These are phyloP conservation scores for Papilio machaon DNA, from an alignment of 1,140 invertebrate species.

Conservation along the genomic window DNA sequence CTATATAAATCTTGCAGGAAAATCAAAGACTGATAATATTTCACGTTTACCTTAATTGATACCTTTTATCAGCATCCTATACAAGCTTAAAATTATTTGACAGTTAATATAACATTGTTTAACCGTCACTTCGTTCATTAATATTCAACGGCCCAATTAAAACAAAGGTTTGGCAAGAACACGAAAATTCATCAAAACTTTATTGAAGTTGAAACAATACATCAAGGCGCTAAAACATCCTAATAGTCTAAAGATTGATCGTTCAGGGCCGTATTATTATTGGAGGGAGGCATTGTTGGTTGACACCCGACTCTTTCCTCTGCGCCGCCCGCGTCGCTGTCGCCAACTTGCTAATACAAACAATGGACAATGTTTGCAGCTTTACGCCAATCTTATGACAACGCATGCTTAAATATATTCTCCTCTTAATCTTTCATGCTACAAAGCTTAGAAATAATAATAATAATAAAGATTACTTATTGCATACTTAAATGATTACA, in stretches of 20 bases:
- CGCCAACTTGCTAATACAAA: constrained; percentile 59
- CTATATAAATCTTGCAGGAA: background rate
- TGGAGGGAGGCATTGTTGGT: constrained; percentile 66
- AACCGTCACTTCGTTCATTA: constrained; percentile 76
- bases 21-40: constrained; percentile 12
- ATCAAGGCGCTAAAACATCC: constrained; percentile 80
- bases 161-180: constrained; percentile 73
- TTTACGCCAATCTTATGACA: constrained; percentile 63
- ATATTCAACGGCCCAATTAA: constrained; percentile 72
- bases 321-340: constrained; percentile 43
- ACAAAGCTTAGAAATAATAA: background rate
- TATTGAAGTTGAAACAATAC: constrained; percentile 81
- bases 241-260: constrained; percentile 80
- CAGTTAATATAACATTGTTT: constrained; percentile 64
- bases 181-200: constrained; percentile 81
- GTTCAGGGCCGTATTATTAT: constrained; percentile 73
- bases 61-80: constrained; percentile 2
- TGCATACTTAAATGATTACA: too few relatives aligned
- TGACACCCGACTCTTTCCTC: constrained; percentile 40
- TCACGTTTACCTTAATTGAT: constrained; percentile 21
- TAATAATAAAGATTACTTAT: too few relatives aligned
- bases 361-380: constrained; percentile 59
- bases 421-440: background rate
- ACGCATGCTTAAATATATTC: constrained; percentile 6
- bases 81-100: constrained; percentile 58